Base-by-base conservation (phyloP, 2,888 invertebrate genomes). In the Leptogaster cylindrica region DNA sequence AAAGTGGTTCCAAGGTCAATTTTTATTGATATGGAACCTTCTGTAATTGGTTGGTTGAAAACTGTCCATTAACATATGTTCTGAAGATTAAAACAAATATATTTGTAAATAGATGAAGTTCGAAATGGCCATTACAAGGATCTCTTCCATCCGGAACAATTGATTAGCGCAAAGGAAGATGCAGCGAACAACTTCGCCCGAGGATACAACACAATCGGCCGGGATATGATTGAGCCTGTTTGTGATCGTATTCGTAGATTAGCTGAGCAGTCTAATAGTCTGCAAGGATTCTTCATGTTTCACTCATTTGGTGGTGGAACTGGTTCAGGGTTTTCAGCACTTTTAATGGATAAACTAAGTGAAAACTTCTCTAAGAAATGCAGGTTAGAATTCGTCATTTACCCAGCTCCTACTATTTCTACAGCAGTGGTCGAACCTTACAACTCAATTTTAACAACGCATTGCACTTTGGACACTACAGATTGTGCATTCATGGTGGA, bases 401-500 rank as follows among this genome's bases (percentile, higher is more conserved):
- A 75, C 68, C 74, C 74, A 36, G 72, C 73, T 12, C 76, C 77
- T 10, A 77, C 90, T 87, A 88, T 93, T 51, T 92, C 92, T 27
- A 93, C 94, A 2, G 92, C 94, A 0, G 93, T 95, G 8, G 94
- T 94, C 39, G 94, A 95, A 79, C 95, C 95, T 0, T 95, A 95
- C 83, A 95, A 95, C 79, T 89, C 95, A 0, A 88, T 93, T 58
- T 80, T 95, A 71, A 92, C 93, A 36, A 94, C 95, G 0, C 94
- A 95, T 81, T 90, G 90, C 36, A 93, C 93, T 6, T 84, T 95
- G 81, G 78, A 84, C 72, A 91, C 90, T 76, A 90, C 91, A 0
- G 93, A 94, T 79, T 94, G 94, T 77, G 90, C 92, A 2, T 95
- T 95, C 78, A 91, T 93, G 90, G 92, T 92, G 3, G 94, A 95